phyloP scores from a whole-genome alignment of 1,140 invertebrate genomes.

The Drosophila malerkotliana region DNA sequence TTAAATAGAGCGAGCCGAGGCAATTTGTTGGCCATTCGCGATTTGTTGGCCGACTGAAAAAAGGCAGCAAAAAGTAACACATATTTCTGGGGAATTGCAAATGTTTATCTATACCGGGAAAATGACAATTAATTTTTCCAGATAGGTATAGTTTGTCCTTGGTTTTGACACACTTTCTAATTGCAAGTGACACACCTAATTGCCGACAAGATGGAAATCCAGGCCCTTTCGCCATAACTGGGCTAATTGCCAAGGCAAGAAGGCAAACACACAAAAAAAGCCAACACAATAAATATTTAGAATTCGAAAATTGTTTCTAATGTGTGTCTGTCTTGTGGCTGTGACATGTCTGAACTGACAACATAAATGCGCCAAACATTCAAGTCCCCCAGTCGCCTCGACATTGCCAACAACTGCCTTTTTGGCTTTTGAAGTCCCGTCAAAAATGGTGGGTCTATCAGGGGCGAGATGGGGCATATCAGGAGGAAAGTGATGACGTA shows the following conservation, averaged over 20 bases:
- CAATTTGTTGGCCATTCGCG: slow-evolving; percentile 25
- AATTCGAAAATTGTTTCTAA: slow-evolving; percentile 43
- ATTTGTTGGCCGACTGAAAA: not conserved
- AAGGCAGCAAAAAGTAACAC: not conserved
- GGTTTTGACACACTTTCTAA: slow-evolving; percentile 24
- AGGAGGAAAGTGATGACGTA: slow-evolving; percentile 34
- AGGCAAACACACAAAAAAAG: slow-evolving; percentile 2
- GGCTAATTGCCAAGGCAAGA: slow-evolving; percentile 70
- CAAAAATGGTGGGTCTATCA: slow-evolving; percentile 40
- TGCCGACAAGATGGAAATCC: slow-evolving; percentile 40
- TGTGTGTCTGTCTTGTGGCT: slow-evolving; percentile 41
- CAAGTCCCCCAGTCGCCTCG: slow-evolving; percentile 53
- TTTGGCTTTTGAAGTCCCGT: slow-evolving; percentile 58
- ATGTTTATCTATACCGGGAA: not conserved
- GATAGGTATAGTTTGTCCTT: not conserved
- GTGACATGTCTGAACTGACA: slow-evolving; percentile 69
- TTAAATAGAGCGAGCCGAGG: slow-evolving; percentile 28
- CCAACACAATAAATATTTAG: slow-evolving; percentile 35
- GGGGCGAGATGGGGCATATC: not conserved
- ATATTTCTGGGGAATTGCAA: not conserved
- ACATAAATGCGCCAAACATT: slow-evolving; percentile 76
- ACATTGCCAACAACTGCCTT: slow-evolving; percentile 55
- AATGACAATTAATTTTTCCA: not conserved
- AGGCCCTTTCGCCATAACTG: slow-evolving; percentile 53
- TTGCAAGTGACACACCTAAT: slow-evolving; percentile 59